Base-by-base conservation (phyloP, 2,888 invertebrate genomes). In the Brassicogethes aeneus region DNA sequence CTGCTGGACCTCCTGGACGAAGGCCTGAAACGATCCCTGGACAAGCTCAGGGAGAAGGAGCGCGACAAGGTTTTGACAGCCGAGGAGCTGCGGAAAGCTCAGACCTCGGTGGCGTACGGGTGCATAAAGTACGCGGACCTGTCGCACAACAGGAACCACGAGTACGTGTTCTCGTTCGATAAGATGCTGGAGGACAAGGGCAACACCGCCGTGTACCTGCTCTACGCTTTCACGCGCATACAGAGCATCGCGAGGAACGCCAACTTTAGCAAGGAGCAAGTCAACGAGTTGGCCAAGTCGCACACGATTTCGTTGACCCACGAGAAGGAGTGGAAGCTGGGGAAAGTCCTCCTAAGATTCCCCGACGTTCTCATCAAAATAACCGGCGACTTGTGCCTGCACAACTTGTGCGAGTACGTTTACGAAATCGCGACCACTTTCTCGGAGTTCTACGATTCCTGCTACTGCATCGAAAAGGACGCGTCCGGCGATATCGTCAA, bases 181-280 rank as follows among this genome's bases (percentile, higher is more conserved):
- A 93, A 93, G 69, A 99, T 99, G 99, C 73, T 99, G 48, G 96
- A 99, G 61, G 97, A 99, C 65, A 87, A 89, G 64, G 99, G 99
- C 7, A 99, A 99, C 65, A 99, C 99, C 1, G 99, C 99, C 0
- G 96, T 95, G 0, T 99, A 99, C 64, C 72, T 99, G 38, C 70
- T 99, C 3, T 99, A 99, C 67, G 92, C 94, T 0, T 80, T 89
- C 53, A 95, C 95, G 7, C 76, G 99, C 31, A 99, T 99, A 50
- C 79, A 87, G 59, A 95, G 89, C 0, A 93, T 93, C 54, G 85
- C 87, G 2, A 75, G 91, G 35, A 87, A 77, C 47, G 85, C 88
- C 2, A 80, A 85, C 49, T 64, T 88, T 15, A 72, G 77, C 0
- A 59, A 70, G 7, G 76, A 79, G 13, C 72, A 82, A 47, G 67